Conservation (phyloP, 2,113 vertebrate genomes). For the Notarius quadriscutis region DNA sequence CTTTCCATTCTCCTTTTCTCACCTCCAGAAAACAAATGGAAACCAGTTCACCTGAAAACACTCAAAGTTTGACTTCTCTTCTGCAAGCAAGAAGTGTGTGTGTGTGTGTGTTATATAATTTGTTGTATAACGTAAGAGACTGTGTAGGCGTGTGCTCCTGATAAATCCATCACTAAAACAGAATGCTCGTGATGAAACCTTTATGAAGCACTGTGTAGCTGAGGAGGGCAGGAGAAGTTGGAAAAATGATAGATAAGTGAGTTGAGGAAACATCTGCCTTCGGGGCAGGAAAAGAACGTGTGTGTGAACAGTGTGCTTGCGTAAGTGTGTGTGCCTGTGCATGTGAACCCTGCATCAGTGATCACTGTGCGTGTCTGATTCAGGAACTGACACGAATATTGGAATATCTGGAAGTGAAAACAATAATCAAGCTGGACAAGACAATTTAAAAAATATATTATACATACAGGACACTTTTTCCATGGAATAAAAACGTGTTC, state of each 20-base stretch:
- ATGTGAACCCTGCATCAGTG: neutral
- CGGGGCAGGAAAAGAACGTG: constrained; percentile 43
- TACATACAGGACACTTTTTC: no score
- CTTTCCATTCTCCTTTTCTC: neutral
- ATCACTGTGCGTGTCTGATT: neutral
- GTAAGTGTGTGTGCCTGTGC: neutral
- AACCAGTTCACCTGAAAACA: neutral
- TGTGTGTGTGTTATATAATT: neutral
- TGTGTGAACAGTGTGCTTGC: constrained; percentile 2
- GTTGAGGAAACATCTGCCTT: neutral
- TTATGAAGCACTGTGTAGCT: neutral
- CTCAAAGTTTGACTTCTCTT: neutral
- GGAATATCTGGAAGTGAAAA: neutral
- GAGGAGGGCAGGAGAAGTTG: no score
- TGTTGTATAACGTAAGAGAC: constrained; percentile 2
- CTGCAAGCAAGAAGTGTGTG: neutral
- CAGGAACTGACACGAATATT: neutral
- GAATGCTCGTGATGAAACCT: neutral
- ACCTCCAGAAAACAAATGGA: constrained; percentile 25
- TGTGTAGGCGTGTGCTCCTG: constrained; percentile 46
- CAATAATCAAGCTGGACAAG: neutral
- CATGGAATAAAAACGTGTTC: no score
- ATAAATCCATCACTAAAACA: constrained; percentile 1
- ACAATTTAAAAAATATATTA: neutral
- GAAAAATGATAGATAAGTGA: neutral